Percentiles rank a stretch among this genome's conserved stretches.
phyloP scores from a whole-genome alignment of 92 coral and sea anemone species.

The Umimayanthus kanabou region DNA sequence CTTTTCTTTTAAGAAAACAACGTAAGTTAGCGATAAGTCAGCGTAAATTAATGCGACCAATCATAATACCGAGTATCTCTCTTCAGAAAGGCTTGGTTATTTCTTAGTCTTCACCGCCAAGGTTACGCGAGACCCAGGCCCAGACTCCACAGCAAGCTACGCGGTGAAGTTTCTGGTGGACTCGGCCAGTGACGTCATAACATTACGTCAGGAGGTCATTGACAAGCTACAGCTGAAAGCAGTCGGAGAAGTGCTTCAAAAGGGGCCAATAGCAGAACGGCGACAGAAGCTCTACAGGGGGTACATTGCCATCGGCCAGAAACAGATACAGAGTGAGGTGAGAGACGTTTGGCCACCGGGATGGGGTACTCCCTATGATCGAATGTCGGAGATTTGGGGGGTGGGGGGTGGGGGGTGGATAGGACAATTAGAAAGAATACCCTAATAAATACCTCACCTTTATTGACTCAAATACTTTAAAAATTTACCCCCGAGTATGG shows the following conservation, averaged over 20 bases:
- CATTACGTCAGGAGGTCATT: slow-evolving; percentile 23
- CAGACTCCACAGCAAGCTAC: not conserved
- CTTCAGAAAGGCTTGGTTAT: slow-evolving; percentile 23
- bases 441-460: too few species aligned
- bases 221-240: slow-evolving; percentile 24
- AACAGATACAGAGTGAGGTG: slow-evolving; percentile 19
- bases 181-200: slow-evolving; percentile 30
- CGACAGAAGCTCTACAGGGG: slow-evolving; percentile 33
- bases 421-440: too few species aligned
- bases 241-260: slow-evolving; percentile 37
- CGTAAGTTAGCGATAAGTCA: too few species aligned
- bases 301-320: slow-evolving; percentile 19
- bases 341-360: not conserved
- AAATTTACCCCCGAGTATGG: too few species aligned
- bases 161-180: slow-evolving; percentile 37
- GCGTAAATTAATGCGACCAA: too few species aligned
- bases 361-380: too few species aligned
- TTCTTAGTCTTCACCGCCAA: slow-evolving; percentile 20
- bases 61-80: too few species aligned
- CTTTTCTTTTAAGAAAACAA: not conserved
- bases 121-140: slow-evolving; percentile 15
- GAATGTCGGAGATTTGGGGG: not conserved
- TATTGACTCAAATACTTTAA: too few species aligned
- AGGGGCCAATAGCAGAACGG: slow-evolving; percentile 28
- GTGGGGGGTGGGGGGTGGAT: too few species aligned